These are phyloP conservation scores for Semotilus atromaculatus DNA, from an alignment of 2,797 vertebrate species.

Conservation along the genomic window DNA sequence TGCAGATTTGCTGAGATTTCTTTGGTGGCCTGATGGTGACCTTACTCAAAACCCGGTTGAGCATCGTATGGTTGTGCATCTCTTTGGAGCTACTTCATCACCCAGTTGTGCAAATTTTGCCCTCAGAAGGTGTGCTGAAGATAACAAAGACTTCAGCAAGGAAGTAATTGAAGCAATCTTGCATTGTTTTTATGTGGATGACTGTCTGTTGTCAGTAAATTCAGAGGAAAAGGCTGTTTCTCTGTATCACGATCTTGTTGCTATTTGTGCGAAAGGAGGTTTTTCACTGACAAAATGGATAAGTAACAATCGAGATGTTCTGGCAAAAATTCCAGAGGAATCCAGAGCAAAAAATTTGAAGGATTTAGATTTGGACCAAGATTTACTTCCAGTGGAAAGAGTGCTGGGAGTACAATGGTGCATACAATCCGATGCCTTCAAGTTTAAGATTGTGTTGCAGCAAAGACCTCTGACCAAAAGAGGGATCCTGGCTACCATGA, in stretches of 20 bases:
- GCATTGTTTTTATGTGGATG: neutral
- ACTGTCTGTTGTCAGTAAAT: neutral
- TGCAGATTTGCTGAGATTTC: neutral
- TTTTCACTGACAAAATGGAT: neutral
- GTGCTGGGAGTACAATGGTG: neutral
- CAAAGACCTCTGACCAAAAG: neutral
- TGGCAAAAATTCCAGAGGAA: neutral
- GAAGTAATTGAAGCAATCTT: neutral
- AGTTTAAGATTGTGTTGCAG: neutral
- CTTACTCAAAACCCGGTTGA: neutral
- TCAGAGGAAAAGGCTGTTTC: neutral
- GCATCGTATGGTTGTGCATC: neutral
- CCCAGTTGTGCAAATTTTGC: neutral
- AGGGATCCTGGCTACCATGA: neutral
- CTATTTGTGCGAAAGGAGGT: neutral
- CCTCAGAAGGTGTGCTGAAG: neutral
- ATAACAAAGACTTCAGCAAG: neutral
- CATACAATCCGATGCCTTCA: neutral
- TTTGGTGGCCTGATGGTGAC: neutral
- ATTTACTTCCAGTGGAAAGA: neutral
- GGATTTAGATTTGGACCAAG: neutral
- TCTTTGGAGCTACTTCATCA: neutral
- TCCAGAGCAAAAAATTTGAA: neutral
- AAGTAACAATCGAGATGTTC: neutral
- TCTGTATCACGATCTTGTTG: neutral